A percentile compares a stretch with the other conserved stretches of the same genome.
Evolutionary conservation across 2,113 vertebrate genomes (phyloP).

Genomic region (Aramus guarauna): DNA sequence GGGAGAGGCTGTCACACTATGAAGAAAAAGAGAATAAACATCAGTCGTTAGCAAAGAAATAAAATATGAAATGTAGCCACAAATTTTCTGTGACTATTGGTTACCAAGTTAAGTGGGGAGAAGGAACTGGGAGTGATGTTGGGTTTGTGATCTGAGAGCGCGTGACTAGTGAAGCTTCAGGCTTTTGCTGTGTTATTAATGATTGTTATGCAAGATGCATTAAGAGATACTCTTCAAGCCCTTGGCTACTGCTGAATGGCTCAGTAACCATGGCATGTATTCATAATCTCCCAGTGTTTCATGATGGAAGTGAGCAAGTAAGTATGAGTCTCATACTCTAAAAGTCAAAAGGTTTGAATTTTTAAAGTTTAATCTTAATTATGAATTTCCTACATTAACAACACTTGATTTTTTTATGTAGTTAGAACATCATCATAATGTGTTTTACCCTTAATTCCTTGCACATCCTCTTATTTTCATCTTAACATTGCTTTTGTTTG

Average conservation of each 20-base stretch:
- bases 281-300: background rate
- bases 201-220: conserved; percentile 31
- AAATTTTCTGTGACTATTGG: background rate
- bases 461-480: background rate
- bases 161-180: background rate
- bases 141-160: background rate
- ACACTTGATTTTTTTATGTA: background rate
- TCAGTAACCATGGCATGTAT: background rate
- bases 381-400: background rate
- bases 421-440: background rate
- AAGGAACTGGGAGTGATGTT: background rate
- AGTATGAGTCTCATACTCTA: background rate
- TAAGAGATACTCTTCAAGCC: conserved; percentile 2
- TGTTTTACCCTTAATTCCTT: background rate
- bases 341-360: background rate
- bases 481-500: background rate
- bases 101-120: background rate
- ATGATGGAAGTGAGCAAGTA: background rate
- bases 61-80: background rate
- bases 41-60: background rate
- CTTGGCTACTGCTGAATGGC: conserved; percentile 24
- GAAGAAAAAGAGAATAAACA: background rate
- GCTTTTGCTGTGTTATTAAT: background rate
- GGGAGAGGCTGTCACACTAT: background rate
- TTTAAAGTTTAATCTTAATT: background rate